phyloP scores from a whole-genome alignment of 1,140 invertebrate species.

The Penaeus chinensis region DNA sequence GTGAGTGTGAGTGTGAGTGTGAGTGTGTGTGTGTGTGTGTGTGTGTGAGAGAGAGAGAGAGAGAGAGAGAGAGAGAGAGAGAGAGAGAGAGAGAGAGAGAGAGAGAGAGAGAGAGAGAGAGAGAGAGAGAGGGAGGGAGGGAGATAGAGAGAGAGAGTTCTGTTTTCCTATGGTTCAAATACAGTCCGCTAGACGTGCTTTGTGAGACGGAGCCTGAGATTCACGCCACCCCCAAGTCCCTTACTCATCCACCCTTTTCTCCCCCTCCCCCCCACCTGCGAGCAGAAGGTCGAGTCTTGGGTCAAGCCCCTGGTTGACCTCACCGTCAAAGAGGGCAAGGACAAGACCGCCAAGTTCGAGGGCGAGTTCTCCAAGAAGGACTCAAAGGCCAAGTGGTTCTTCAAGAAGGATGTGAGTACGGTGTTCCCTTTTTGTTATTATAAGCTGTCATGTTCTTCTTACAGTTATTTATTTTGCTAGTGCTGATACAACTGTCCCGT shows the following conservation, averaged over 20 bases:
- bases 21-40: too few species aligned
- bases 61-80: too few species aligned
- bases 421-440: conserved; percentile 18
- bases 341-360: conserved; percentile 92
- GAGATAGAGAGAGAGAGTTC: too few species aligned
- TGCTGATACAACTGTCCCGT: neutral
- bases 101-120: too few species aligned
- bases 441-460: neutral
- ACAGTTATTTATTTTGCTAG: neutral
- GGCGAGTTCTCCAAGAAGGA: conserved; percentile 91
- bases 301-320: conserved; percentile 93
- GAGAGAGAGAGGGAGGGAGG: too few species aligned
- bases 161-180: too few species aligned
- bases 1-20: too few species aligned
- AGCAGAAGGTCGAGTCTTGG: conserved; percentile 94
- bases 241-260: neutral
- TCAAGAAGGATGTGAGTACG: conserved; percentile 88
- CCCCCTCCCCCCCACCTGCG: neutral
- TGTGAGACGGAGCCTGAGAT: too few species aligned
- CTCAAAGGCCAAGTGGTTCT: conserved; percentile 91
- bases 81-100: too few species aligned
- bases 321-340: conserved; percentile 96
- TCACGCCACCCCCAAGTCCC: neutral
- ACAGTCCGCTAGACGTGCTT: too few species aligned
- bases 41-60: too few species aligned